Percentiles rank a stretch among this genome's conserved stretches.
These are phyloP conservation scores for Decapterus maruadsi DNA, from an alignment of 2,797 vertebrate species.

Conservation along the genomic window DNA sequence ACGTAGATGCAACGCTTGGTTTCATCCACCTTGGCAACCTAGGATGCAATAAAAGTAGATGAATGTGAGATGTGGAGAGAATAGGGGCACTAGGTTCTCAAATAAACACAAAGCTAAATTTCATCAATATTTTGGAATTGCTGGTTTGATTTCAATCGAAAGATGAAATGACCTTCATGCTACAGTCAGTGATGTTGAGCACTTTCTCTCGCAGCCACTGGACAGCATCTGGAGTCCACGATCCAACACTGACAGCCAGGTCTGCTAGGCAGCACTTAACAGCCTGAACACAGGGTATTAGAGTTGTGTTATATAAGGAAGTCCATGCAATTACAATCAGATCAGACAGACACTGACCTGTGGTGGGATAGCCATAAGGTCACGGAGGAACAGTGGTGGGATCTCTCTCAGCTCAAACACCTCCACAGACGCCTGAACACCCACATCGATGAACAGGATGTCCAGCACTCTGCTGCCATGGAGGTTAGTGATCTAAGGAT, in stretches of 20 bases:
- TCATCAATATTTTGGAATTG: background rate
- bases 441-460: constrained; percentile 93
- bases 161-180: constrained; percentile 83
- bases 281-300: constrained; percentile 80
- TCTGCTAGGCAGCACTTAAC: constrained; percentile 94
- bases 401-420: constrained; percentile 95
- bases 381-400: constrained; percentile 89
- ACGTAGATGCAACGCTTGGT: constrained; percentile 86
- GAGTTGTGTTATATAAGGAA: background rate
- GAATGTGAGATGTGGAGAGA: background rate
- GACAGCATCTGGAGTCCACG: constrained; percentile 95
- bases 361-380: constrained; percentile 91
- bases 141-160: background rate
- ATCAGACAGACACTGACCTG: constrained; percentile 87
- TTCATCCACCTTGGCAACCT: constrained; percentile 92
- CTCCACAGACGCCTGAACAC: constrained; percentile 92
- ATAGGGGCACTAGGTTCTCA: background rate
- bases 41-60: background rate
- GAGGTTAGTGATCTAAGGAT: constrained; percentile 92
- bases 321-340: background rate
- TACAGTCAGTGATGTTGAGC: constrained; percentile 90
- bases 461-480: constrained; percentile 94
- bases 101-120: too few relatives aligned
- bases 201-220: constrained; percentile 94
- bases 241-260: constrained; percentile 88